Evolutionary conservation across 2,888 invertebrate species (phyloP).

Genomic region (Epinotia ramella): DNA sequence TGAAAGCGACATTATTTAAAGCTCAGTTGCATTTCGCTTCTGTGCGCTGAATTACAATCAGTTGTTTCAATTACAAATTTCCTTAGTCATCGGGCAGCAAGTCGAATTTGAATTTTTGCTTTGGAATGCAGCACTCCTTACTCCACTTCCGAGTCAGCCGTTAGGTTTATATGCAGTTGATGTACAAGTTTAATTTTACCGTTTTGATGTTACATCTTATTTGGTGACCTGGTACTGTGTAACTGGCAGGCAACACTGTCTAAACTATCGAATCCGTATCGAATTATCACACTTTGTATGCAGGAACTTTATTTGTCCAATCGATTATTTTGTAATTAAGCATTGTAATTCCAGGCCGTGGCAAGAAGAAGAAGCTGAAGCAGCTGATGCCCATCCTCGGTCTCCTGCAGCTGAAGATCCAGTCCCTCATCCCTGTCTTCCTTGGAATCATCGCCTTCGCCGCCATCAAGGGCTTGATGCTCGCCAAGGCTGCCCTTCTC

Average conservation of each 20-base stretch:
- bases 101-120: constrained; percentile 31
- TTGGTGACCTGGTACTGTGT: background rate
- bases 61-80: constrained; percentile 50
- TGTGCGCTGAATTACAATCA: constrained; percentile 69
- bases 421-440: constrained; percentile 91
- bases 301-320: background rate
- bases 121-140: constrained; percentile 37
- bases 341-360: constrained; percentile 86
- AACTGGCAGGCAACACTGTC: background rate
- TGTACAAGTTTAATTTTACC: constrained; percentile 23
- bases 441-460: constrained; percentile 90
- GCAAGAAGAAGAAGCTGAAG: constrained; percentile 92
- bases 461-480: constrained; percentile 93
- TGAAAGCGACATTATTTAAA: constrained; percentile 67
- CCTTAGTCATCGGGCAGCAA: constrained; percentile 14
- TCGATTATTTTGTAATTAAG: background rate
- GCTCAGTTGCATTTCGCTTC: constrained; percentile 53
- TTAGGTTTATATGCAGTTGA: constrained; percentile 24
- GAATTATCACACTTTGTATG: too few species aligned
- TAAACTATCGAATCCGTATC: too few species aligned
- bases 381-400: constrained; percentile 90
- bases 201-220: constrained; percentile 7
- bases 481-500: constrained; percentile 93
- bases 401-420: constrained; percentile 91
- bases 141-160: constrained; percentile 25